A percentile compares a stretch with the other conserved stretches of the same genome.
These are phyloP conservation scores for Papilio polytes DNA, from an alignment of 1,140 invertebrate species.

Conservation along the genomic window DNA sequence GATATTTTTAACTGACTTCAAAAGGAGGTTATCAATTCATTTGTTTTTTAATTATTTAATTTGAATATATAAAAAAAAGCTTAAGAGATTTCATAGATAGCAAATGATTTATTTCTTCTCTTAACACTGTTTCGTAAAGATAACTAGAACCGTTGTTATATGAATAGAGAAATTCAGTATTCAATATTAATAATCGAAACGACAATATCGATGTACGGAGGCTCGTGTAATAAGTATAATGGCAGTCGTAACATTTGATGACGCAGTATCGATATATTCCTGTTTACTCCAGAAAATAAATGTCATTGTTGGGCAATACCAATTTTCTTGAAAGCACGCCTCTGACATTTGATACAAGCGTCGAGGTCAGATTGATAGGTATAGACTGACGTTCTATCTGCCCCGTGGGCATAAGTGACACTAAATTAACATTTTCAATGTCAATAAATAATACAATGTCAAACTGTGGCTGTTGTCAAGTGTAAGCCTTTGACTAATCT, in stretches of 20 bases:
- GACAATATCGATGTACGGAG: constrained; percentile 9
- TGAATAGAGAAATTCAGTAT: not conserved
- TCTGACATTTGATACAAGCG: constrained; percentile 40
- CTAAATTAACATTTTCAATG: not conserved
- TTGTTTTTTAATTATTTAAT: not conserved
- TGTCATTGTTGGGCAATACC: constrained; percentile 38
- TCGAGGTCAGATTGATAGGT: constrained; percentile 40
- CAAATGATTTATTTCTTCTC: too few species aligned
- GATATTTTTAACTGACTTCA: too few species aligned
- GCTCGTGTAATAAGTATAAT: constrained; percentile 32
- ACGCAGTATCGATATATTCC: constrained; percentile 33
- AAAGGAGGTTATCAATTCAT: too few species aligned
- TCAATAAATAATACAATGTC: not conserved
- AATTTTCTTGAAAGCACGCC: constrained; percentile 41
- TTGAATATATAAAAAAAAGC: not conserved
- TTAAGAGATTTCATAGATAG: not conserved
- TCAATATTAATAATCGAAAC: constrained; percentile 10
- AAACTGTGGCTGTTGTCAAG: not conserved
- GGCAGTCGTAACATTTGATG: constrained; percentile 33
- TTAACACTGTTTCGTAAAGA: too few species aligned
- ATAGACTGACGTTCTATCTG: not conserved
- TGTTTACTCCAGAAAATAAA: constrained; percentile 37
- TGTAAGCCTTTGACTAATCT: too few species aligned
- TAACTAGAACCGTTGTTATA: not conserved
- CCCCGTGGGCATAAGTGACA: not conserved